Conservation (phyloP, 2,113 vertebrate species). For the Guaruba guarouba region DNA sequence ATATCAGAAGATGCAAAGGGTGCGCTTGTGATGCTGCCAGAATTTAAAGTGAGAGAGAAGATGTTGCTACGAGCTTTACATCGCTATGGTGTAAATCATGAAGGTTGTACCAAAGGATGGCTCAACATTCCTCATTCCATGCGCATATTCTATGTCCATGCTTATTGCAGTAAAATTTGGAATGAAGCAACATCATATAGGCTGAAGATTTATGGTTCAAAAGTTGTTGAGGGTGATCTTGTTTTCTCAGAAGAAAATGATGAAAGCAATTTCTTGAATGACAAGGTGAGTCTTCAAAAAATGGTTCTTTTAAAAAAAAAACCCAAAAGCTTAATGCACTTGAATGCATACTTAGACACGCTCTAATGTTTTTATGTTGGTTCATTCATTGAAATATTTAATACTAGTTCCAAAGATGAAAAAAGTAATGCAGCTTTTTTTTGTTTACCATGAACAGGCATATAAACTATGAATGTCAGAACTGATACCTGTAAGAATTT, state of each 20-base stretch:
- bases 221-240: conserved; percentile 85
- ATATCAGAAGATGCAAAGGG: conserved; percentile 87
- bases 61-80: conserved; percentile 88
- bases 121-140: conserved; percentile 89
- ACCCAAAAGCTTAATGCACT: not conserved
- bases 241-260: conserved; percentile 69
- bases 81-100: conserved; percentile 82
- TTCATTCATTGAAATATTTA: not conserved
- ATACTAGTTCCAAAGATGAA: not conserved
- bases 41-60: conserved; percentile 87
- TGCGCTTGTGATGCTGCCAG: conserved; percentile 83
- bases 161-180: conserved; percentile 94
- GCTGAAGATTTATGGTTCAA: conserved; percentile 77
- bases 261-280: conserved; percentile 30
- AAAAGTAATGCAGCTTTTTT: not conserved
- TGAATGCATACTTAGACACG: not conserved
- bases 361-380: not conserved
- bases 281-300: conserved; percentile 68
- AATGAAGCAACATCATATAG: conserved; percentile 86
- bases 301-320: not conserved
- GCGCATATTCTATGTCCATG: conserved; percentile 91
- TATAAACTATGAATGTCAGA: not conserved
- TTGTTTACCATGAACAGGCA: not conserved
- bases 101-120: conserved; percentile 86
- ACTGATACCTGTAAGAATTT: not conserved